phyloP scores from a whole-genome alignment of 2,888 invertebrate species.

The Drosophila mimica region DNA sequence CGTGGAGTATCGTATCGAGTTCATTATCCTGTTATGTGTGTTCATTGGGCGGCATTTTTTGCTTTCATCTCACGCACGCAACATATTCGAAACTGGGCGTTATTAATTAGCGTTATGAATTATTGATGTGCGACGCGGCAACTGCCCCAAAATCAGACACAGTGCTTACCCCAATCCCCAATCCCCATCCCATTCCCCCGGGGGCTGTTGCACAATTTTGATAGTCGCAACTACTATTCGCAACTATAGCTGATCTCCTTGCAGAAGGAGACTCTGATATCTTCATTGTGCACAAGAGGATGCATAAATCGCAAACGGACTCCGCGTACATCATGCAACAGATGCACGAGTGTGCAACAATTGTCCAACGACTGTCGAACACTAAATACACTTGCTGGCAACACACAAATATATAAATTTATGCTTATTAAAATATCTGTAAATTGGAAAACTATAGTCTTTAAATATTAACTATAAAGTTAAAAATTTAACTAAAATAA shows the following conservation, averaged over 20 bases:
- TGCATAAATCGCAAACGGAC: constrained; percentile 73
- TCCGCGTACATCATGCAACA: constrained; percentile 58
- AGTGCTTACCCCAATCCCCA: neutral
- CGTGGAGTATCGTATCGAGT: constrained; percentile 46
- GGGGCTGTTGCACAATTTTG: constrained; percentile 26
- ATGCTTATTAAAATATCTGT: no score
- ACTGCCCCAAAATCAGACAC: constrained; percentile 1
- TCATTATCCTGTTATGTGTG: constrained; percentile 77
- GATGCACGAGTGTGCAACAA: neutral
- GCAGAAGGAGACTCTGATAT: constrained; percentile 55
- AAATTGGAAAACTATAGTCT: no score
- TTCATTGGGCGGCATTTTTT: constrained; percentile 54
- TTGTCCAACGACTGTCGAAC: neutral
- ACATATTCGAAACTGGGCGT: constrained; percentile 78
- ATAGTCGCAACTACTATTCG: constrained; percentile 52
- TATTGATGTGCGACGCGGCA: constrained; percentile 73
- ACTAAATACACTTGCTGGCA: neutral
- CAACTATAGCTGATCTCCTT: constrained; percentile 11
- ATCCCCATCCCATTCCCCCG: neutral
- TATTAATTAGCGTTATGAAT: constrained; percentile 85
- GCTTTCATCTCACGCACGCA: constrained; percentile 73
- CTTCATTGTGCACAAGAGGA: constrained; percentile 70
- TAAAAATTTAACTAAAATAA: neutral
- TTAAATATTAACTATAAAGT: no score
- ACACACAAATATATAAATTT: neutral